Base-by-base conservation (phyloP, 2,888 invertebrate genomes). In the Punctoribates punctum region DNA sequence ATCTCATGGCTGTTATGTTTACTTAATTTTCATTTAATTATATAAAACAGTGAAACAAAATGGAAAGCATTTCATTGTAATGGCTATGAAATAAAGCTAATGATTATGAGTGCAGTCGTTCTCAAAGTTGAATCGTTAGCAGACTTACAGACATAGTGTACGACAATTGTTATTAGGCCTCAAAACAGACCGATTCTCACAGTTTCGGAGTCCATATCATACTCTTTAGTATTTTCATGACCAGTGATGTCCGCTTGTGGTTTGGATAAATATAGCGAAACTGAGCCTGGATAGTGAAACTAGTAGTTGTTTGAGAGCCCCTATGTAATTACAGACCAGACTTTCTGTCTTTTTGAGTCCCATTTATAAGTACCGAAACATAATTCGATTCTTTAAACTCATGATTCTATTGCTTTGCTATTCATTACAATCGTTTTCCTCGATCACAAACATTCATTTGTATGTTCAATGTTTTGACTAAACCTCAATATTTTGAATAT, bases 1-100 rank as follows among this genome's bases (percentile, higher is more conserved):
- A 65, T 65, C 17, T 11, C 54, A 54, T 54, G 9, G 6, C 11
- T 13, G 54, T 57, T 57, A 57, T 57, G 25, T 65, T 65, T 65
- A 65, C 65, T 65, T 65, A 65, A 65, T 65, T 65, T 65, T 65
- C 65, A 65, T 65, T 65, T 65, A 65, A 65, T 65, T 65, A 65
- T 65, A 65, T 34, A 57, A 23, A 25, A 60, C 2, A 65, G 13
- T 29, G 5, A 29, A 65, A 27, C 8, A 11, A 65, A 65, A 65
- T 62, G 60, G 25, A 62, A 29, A 65, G 65, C 65, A 34, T 65
- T 65, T 65, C 25, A 65, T 34, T 65, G 29, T 25, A 65, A 65
- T 65, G 34, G 15, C 29, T 65, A 23, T 60, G 34, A 65, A 34
- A 60, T 60, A 60, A 65, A 65, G 4, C 4, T 29, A 65, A 65